Evolutionary conservation across 1,140 invertebrate genomes (phyloP).

Genomic region (Drosophila aff.): DNA sequence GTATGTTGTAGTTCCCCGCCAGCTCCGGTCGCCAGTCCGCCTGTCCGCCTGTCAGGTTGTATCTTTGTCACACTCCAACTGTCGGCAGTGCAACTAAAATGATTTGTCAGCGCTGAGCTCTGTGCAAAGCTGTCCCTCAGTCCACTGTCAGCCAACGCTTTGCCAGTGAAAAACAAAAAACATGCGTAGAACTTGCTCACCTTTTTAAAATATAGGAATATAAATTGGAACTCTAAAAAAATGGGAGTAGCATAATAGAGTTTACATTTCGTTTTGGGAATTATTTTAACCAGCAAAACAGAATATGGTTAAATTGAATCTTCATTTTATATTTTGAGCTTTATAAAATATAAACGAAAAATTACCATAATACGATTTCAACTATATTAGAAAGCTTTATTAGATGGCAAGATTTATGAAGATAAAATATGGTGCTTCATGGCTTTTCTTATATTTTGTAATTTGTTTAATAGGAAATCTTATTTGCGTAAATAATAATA

Average conservation of each 20-base stretch:
- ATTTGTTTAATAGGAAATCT: no score
- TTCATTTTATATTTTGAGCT: no score
- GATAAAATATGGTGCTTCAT: no score
- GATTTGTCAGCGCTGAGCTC: slow-evolving; percentile 58
- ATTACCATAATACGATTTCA: no score
- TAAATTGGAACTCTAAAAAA: slow-evolving; percentile 7
- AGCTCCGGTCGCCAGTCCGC: slow-evolving; percentile 10
- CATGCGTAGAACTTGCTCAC: not conserved
- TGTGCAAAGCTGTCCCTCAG: slow-evolving; percentile 21
- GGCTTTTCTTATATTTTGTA: no score
- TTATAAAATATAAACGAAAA: no score
- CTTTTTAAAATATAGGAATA: slow-evolving; percentile 4
- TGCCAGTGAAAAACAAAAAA: not conserved
- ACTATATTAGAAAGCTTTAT: no score
- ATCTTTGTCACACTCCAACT: slow-evolving; percentile 43
- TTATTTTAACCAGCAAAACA: no score
- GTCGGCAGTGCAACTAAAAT: slow-evolving; percentile 61
- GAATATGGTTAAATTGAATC: no score
- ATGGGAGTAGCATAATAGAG: not conserved
- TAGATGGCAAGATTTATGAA: no score
- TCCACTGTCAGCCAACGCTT: slow-evolving; percentile 11
- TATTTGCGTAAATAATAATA: no score
- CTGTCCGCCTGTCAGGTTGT: slow-evolving; percentile 43
- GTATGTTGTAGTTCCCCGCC: not conserved
- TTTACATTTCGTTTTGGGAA: no score